phyloP scores from a whole-genome alignment of 2,113 vertebrate species.

The Ranitomeya variabilis region DNA sequence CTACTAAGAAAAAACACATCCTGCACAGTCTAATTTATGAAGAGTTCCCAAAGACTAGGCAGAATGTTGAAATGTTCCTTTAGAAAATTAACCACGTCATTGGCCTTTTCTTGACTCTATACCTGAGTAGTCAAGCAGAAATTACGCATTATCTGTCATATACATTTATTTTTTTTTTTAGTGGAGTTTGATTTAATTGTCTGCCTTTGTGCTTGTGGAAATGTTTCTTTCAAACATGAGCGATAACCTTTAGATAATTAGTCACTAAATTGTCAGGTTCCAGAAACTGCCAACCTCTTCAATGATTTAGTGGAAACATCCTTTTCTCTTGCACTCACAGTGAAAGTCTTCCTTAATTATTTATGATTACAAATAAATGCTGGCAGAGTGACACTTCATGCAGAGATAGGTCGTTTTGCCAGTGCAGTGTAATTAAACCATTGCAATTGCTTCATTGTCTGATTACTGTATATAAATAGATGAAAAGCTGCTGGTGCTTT shows the following conservation, averaged over 20 bases:
- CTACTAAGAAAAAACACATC: neutral
- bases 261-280: slow-evolving; percentile 51
- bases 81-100: neutral
- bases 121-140: neutral
- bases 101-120: neutral
- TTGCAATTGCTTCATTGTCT: slow-evolving; percentile 44
- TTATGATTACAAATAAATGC: slow-evolving; percentile 64
- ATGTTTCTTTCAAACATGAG: slow-evolving; percentile 48
- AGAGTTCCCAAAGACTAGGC: slow-evolving; percentile 4
- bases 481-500: neutral
- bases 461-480: slow-evolving; percentile 21
- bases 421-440: slow-evolving; percentile 51
- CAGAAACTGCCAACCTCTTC: slow-evolving; percentile 39
- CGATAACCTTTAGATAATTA: slow-evolving; percentile 53
- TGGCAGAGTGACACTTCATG: slow-evolving; percentile 42
- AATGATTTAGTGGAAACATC: slow-evolving; percentile 37
- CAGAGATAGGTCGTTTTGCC: slow-evolving; percentile 35
- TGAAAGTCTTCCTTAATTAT: slow-evolving; percentile 55
- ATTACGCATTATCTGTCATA: slow-evolving; percentile 30
- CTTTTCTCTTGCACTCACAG: slow-evolving; percentile 30
- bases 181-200: slow-evolving; percentile 52
- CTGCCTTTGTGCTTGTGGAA: slow-evolving; percentile 41
- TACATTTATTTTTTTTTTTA: neutral
- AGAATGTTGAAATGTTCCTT: neutral
- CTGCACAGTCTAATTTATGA: neutral